Base-by-base conservation (phyloP, 1,140 invertebrate genomes). In the Sesamia nonagrioides region DNA sequence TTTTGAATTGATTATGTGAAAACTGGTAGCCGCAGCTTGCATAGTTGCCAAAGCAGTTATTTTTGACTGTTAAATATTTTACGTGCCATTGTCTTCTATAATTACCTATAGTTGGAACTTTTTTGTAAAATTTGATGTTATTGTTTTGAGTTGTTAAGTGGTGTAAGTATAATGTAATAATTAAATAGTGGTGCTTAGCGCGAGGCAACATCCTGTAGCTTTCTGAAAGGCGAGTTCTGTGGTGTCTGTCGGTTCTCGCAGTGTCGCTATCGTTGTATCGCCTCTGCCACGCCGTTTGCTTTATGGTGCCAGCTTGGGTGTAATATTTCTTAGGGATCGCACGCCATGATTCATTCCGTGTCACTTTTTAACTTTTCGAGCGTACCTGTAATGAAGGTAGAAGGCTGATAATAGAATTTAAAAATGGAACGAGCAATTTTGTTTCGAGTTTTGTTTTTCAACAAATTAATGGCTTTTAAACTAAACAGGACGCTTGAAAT, bases 181-280 rank as follows among this genome's bases (percentile, higher is more conserved):
- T 79, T 74, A 69, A 74, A 73, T 75, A 71, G 21, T 17, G 58
- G 61, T 58, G n/a, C 45, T 40, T 50, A 79, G 37, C 69, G 72
- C 42, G 66, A 37, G 45, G 77, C 61, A 89, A 87, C 92, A 91
- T 35, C 87, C 92, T 92, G 89, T 94, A 89, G 52, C 50, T 81
- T 86, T 82, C 84, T 79, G 84, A 90, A 81, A 89, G 89, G 84
- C 92, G 88, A 91, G 91, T 90, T 92, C 88, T 91, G 86, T 91
- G 88, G 89, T 92, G 92, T 92, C 92, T 90, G 92, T 93, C 88
- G 90, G 83, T 85, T 83, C 80, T 84, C 85, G 89, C 85, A 85
- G 88, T 92, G 93, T 94, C 91, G 91, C 93, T 95, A 95, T 95
- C 92, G 90, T 89, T 93, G 93, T 95, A 95, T 95, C 93, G 92